phyloP scores from a whole-genome alignment of 2,797 vertebrate species.

The Dicrostonyx torquatus region DNA sequence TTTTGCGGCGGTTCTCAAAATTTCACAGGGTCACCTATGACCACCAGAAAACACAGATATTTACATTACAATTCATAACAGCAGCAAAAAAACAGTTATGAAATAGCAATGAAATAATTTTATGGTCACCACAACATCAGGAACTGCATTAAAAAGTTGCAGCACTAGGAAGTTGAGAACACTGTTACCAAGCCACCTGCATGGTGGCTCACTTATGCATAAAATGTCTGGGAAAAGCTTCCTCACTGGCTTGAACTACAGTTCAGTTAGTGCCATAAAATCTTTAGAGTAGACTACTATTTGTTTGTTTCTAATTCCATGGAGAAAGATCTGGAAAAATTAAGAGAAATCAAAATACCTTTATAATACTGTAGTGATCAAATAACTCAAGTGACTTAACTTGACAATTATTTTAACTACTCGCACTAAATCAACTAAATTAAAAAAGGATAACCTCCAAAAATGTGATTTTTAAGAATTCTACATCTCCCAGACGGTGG shows the following conservation, averaged over 20 bases:
- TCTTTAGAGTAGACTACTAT: not conserved
- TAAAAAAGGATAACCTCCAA: not conserved
- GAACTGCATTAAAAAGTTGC: not conserved
- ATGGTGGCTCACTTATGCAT: not conserved
- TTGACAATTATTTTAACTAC: not conserved
- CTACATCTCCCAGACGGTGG: not conserved
- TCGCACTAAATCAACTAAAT: not conserved
- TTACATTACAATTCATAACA: not conserved
- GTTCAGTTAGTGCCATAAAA: not conserved
- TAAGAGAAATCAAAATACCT: not conserved
- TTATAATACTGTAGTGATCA: not conserved
- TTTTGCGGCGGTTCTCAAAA: not conserved
- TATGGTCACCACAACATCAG: not conserved
- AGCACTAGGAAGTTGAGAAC: not conserved
- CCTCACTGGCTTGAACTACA: not conserved
- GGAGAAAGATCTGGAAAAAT: not conserved
- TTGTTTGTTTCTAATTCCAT: not conserved
- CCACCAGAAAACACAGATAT: not conserved
- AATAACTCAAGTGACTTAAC: not conserved
- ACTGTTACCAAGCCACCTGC: not conserved
- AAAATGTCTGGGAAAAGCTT: not conserved
- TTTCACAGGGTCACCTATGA: not conserved
- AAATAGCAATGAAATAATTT: not conserved
- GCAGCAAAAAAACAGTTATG: not conserved
- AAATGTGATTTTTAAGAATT: not conserved